A percentile compares a stretch with the other conserved stretches of the same genome.
phyloP scores from a whole-genome alignment of 2,113 vertebrate genomes.

The Ahaetulla prasina region DNA sequence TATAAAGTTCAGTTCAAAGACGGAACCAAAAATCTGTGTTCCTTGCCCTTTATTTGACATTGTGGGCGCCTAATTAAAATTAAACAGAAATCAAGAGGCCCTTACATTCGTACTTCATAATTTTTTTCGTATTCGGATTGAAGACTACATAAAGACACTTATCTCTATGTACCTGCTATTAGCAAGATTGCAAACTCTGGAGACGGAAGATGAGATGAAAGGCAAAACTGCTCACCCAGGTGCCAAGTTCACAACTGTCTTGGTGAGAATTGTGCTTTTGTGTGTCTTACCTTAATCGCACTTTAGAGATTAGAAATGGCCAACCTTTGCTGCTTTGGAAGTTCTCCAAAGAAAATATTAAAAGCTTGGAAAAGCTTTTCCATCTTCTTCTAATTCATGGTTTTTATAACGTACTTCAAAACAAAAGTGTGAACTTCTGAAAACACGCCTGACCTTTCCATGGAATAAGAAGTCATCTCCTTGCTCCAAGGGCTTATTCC shows the following conservation, averaged over 20 bases:
- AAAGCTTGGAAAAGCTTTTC: neutral
- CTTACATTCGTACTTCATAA: conserved; percentile 12
- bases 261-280: neutral
- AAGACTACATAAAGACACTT: neutral
- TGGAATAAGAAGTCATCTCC: neutral
- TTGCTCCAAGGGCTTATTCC: neutral
- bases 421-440: neutral
- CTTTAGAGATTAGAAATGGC: neutral
- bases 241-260: neutral
- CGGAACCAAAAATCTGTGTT: conserved; percentile 61
- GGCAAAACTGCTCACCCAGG: neutral
- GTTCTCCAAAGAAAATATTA: neutral
- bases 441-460: neutral
- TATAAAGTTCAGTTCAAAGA: conserved; percentile 59
- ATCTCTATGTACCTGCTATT: neutral
- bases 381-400: neutral
- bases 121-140: conserved; percentile 10
- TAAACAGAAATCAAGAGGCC: conserved; percentile 10
- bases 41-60: conserved; percentile 42
- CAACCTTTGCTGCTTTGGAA: neutral
- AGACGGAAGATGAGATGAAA: neutral
- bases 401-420: neutral
- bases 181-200: neutral
- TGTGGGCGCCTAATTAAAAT: conserved; percentile 30
- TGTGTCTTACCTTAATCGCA: neutral